Base-by-base conservation (phyloP, 1,140 invertebrate species). In the Adelges cooleyi region DNA sequence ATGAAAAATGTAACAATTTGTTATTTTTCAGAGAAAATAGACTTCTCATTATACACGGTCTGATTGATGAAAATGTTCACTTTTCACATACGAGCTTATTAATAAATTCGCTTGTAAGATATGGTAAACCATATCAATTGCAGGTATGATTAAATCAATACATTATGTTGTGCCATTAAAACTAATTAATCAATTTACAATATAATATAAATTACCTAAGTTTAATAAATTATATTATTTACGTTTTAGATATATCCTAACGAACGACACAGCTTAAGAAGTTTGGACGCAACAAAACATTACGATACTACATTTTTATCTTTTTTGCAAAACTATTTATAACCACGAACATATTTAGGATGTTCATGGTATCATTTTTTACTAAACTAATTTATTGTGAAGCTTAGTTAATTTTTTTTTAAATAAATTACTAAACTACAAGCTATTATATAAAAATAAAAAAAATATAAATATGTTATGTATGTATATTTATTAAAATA, bases 41-140 rank as follows among this genome's bases (percentile, higher is more conserved):
- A 65, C 75, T 99, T 44, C 77, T 99, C n/a, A 93, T 99, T 42
- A 90, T 98, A 69, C 96, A 99, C 76, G 96, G 96, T 6, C 79
- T 98, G 49, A 94, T 96, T 62, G 96, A 99, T 76, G 96, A 99
- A 77, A 99, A 99, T 75, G 96, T 99, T n/a, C 96, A 99, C 77
- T 98, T 99, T 75, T 86, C 86, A 70, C 95, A 99, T 74, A 96
- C 95, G 11, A 91, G 87, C 74, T 85, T 89, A 69, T 75, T 99
- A 49, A 87, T 99, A 27, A 89, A 90, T 72, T 85, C 87, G 50
- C 78, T 99, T 53, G 84, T 97, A 48, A 86, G 89, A 70, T 86
- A 86, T 25, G 94, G 94, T 49, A 99, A 99, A 76, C 89, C 75
- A 3, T 93, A 95, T 77, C 82, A 90, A 70, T 75, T 94, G 27